Percentiles rank a stretch among this genome's conserved stretches.
These are phyloP conservation scores for Xerus rutilus DNA, from an alignment of 2,797 vertebrate species.

Conservation along the genomic window DNA sequence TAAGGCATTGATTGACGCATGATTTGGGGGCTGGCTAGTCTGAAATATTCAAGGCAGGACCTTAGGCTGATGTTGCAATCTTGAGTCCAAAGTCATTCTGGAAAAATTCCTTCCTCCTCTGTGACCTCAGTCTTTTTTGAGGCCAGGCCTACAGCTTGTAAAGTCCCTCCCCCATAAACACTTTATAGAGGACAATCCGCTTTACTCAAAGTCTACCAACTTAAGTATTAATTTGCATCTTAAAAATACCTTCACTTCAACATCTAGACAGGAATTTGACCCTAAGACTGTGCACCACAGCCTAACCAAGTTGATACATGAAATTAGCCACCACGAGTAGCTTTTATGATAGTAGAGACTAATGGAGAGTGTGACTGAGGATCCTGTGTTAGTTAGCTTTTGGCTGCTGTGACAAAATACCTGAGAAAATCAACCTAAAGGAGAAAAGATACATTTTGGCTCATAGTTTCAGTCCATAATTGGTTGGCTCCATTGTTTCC, in stretches of 20 bases:
- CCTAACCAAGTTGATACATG: background rate
- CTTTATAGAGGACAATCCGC: background rate
- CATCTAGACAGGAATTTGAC: background rate
- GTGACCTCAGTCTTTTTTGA: background rate
- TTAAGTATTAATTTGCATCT: background rate
- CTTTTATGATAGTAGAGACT: background rate
- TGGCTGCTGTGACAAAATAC: background rate
- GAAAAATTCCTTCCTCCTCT: background rate
- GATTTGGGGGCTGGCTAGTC: rapidly evolving
- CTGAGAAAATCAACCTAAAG: background rate
- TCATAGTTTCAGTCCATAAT: background rate
- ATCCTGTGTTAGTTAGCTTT: background rate
- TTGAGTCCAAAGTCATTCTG: background rate
- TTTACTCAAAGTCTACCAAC: background rate
- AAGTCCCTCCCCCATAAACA: rapidly evolving
- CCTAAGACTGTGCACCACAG: too few species aligned
- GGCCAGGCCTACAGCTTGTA: background rate
- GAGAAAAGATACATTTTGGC: background rate
- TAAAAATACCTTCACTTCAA: background rate
- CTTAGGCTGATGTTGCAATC: background rate
- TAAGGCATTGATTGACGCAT: background rate
- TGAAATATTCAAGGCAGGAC: background rate
- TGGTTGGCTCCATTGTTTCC: background rate
- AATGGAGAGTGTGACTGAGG: too few species aligned
- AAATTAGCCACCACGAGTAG: background rate